Percentiles rank a stretch among this genome's conserved stretches.
phyloP scores from a whole-genome alignment of 2,113 vertebrate species.

The Ictidomys tridecemlineatus region DNA sequence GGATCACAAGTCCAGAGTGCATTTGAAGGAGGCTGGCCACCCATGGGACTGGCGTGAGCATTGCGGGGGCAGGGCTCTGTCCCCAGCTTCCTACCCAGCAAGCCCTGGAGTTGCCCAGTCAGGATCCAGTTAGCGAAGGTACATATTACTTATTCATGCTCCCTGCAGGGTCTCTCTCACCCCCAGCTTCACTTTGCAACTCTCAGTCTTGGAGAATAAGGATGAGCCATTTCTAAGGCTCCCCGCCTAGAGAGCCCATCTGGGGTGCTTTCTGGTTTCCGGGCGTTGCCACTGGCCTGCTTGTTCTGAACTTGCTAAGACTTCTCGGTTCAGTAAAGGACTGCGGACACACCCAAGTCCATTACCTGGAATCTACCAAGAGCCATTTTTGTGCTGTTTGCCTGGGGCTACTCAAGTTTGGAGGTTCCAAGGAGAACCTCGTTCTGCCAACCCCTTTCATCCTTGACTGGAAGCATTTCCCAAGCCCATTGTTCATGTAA shows the following conservation, averaged over 20 bases:
- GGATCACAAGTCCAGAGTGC: not conserved
- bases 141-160: not conserved
- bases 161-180: not conserved
- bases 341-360: not conserved
- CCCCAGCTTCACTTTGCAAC: accelerated
- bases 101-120: not conserved
- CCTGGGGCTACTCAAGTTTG: not conserved
- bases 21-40: not conserved
- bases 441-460: not conserved
- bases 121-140: not conserved
- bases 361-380: not conserved
- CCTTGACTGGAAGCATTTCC: not conserved
- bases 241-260: not conserved
- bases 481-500: not conserved
- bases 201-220: accelerated
- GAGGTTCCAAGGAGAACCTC: not conserved
- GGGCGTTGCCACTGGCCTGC: not conserved
- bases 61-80: not conserved
- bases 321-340: not conserved
- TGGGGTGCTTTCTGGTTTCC: not conserved
- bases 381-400: not conserved
- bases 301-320: not conserved
- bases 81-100: not conserved
- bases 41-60: accelerated
- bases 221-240: not conserved